Conservation (phyloP, 2,113 vertebrate genomes). For the Heterotilapia buettikoferi region DNA sequence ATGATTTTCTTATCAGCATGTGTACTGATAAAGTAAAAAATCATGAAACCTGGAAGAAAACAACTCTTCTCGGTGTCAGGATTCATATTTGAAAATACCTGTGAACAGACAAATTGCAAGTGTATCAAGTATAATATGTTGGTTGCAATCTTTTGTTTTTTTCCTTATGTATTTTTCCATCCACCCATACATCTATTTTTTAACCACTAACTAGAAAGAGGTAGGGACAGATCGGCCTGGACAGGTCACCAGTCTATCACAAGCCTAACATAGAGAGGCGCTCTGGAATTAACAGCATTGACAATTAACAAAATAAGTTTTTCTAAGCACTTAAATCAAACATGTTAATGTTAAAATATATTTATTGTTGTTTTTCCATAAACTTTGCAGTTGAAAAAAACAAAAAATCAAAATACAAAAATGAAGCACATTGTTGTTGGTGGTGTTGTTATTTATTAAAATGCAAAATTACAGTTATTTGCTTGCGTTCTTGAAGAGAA, state of each 20-base stretch:
- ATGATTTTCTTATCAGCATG: neutral
- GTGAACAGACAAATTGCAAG: neutral
- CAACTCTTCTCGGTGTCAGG: neutral
- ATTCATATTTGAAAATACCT: neutral
- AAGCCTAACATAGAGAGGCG: neutral
- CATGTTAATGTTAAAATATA: neutral
- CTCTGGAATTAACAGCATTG: neutral
- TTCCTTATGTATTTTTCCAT: neutral
- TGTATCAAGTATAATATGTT: neutral
- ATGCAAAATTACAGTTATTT: neutral
- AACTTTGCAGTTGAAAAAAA: neutral
- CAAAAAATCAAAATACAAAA: neutral
- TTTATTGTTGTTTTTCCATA: neutral
- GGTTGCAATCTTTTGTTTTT: neutral
- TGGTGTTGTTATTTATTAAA: neutral
- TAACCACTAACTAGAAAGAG: neutral
- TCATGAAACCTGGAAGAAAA: neutral
- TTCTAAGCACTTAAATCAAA: neutral
- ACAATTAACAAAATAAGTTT: neutral
- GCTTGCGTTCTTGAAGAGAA: neutral
- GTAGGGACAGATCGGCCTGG: neutral
- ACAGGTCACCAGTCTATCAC: neutral
- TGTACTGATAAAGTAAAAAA: neutral
- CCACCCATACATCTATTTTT: neutral
- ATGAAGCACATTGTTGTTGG: neutral